A percentile compares a stretch with the other conserved stretches of the same genome.
Conservation (phyloP, 2,888 invertebrate genomes). For the Strigamia transsilvanica region DNA sequence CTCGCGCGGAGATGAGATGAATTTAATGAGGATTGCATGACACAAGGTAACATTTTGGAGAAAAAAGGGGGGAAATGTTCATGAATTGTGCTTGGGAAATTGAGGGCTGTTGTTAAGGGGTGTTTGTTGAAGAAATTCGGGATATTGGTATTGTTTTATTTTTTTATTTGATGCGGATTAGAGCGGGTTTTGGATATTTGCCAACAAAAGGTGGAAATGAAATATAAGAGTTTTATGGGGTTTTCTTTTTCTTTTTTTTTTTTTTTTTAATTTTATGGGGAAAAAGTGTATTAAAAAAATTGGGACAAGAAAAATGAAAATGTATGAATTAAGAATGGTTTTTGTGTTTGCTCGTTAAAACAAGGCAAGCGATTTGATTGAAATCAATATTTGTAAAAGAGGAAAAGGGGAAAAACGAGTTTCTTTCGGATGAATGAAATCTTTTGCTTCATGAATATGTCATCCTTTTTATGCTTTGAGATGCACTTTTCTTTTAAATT, state of each 20-base stretch:
- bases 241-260: not conserved
- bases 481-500: conserved; percentile 7
- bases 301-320: not conserved
- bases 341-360: conserved; percentile 18
- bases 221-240: conserved; percentile 22
- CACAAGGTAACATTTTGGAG: not conserved
- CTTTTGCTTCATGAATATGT: conserved; percentile 42
- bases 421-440: conserved; percentile 36
- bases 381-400: conserved; percentile 40
- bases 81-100: not conserved
- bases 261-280: not conserved
- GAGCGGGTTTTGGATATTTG: conserved; percentile 23
- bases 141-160: not conserved
- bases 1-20: conserved; percentile 18
- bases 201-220: conserved; percentile 39
- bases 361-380: conserved; percentile 25
- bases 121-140: not conserved
- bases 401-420: conserved; percentile 17
- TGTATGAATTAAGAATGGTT: conserved; percentile 20
- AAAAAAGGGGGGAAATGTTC: not conserved
- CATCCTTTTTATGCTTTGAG: conserved; percentile 29
- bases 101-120: not conserved
- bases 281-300: not conserved
- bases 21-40: conserved; percentile 24
- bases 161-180: not conserved